phyloP scores from a whole-genome alignment of 1,140 invertebrate species.

The Mycetomoellerius zeteki region DNA sequence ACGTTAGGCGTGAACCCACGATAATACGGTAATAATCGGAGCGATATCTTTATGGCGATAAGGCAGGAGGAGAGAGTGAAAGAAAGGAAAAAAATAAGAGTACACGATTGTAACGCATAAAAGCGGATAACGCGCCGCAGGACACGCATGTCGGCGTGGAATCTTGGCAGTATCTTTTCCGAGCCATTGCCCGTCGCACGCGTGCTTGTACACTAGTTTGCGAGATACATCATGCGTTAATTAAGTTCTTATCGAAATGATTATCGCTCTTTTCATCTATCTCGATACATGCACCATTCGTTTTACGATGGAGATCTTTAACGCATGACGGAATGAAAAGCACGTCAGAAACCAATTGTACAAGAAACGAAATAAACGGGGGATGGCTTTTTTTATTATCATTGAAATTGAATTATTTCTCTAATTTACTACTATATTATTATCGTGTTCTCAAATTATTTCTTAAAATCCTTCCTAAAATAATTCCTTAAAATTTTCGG shows the following conservation, averaged over 20 bases:
- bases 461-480: background rate
- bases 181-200: constrained; percentile 42
- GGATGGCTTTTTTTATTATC: background rate
- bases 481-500: no score
- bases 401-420: background rate
- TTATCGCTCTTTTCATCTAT: constrained; percentile 72
- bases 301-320: constrained; percentile 51
- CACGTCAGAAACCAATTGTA: constrained; percentile 2
- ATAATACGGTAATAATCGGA: constrained; percentile 74
- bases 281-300: constrained; percentile 31
- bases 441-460: background rate
- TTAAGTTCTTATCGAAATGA: constrained; percentile 76
- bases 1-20: constrained; percentile 68
- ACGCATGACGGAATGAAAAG: constrained; percentile 37
- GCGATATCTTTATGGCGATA: constrained; percentile 71
- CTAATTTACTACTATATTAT: background rate
- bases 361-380: background rate
- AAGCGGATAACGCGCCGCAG: constrained; percentile 46
- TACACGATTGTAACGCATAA: constrained; percentile 38
- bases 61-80: background rate
- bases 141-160: constrained; percentile 59
- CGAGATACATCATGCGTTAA: constrained; percentile 74
- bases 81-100: background rate
- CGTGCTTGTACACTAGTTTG: constrained; percentile 42
- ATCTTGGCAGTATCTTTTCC: constrained; percentile 68